Evolutionary conservation across 30 jellyfish, hydroid and myxozoan genomes (phyloP).

Genomic region (Sanderia malayensis): DNA sequence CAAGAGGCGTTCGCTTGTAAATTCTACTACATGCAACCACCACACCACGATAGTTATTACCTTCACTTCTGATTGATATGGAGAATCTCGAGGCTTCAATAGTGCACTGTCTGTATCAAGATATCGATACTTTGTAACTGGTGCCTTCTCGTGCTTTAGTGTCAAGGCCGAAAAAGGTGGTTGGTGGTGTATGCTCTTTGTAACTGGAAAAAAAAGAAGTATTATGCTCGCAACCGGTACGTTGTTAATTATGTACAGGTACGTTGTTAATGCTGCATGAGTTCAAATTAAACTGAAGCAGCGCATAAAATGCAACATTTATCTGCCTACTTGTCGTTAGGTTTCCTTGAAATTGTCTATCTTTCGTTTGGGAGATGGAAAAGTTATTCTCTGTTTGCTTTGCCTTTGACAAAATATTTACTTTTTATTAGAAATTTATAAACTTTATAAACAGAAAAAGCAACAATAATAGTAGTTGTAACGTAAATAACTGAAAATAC

Average conservation of each 20-base stretch:
- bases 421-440: too few relatives aligned
- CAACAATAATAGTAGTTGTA: too few relatives aligned
- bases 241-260: too few relatives aligned
- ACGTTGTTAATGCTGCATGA: too few relatives aligned
- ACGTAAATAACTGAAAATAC: too few relatives aligned
- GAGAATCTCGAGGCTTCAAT: background rate
- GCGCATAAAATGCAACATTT: too few relatives aligned
- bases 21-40: too few relatives aligned
- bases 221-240: too few relatives aligned
- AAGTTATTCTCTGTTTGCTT: background rate
- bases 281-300: too few relatives aligned
- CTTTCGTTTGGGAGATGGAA: background rate
- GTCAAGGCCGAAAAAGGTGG: slow-evolving; percentile 9
- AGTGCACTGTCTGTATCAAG: slow-evolving; percentile 10
- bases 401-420: background rate
- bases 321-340: background rate
- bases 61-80: background rate
- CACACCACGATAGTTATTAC: too few relatives aligned
- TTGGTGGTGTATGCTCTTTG: background rate
- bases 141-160: slow-evolving; percentile 7
- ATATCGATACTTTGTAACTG: slow-evolving; percentile 4
- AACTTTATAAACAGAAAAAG: too few relatives aligned
- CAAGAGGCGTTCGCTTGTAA: too few relatives aligned
- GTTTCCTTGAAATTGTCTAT: background rate
- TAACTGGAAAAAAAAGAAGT: background rate